phyloP scores from a whole-genome alignment of 2,888 invertebrate genomes.

The Mythimna lalbum region DNA sequence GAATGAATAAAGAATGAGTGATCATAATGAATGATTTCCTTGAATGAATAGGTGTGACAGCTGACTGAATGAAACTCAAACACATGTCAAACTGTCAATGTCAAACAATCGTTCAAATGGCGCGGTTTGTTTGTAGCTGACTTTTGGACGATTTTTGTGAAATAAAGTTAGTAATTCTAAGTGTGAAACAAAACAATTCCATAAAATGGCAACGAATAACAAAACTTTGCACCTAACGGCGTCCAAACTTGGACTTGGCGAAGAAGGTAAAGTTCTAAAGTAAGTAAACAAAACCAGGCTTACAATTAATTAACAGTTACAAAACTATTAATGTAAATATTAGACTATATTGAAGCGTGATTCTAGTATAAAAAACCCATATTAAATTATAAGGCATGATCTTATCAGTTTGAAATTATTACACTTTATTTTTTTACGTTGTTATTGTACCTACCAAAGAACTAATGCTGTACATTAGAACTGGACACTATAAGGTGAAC shows the following conservation, averaged over 20 bases:
- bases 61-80: conserved; percentile 36
- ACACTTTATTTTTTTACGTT: conserved; percentile 7
- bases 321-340: background rate
- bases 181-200: background rate
- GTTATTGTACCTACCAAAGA: background rate
- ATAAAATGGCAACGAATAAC: conserved; percentile 75
- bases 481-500: too few relatives aligned
- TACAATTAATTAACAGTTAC: background rate
- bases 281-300: conserved; percentile 62
- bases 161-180: background rate
- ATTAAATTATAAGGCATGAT: background rate
- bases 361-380: background rate
- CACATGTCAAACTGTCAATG: conserved; percentile 51
- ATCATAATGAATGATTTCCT: background rate
- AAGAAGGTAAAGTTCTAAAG: conserved; percentile 83
- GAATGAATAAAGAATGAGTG: conserved; percentile 14
- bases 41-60: conserved; percentile 30
- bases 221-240: conserved; percentile 82
- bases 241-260: conserved; percentile 80
- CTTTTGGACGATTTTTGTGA: background rate
- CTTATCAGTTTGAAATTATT: background rate
- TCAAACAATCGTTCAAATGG: conserved; percentile 56
- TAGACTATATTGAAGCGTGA: background rate
- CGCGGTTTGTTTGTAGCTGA: conserved; percentile 41
- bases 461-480: background rate